Percentiles rank a stretch among this genome's conserved stretches.
These are phyloP conservation scores for Alligator mississippiensis DNA, from an alignment of 2,113 vertebrate genomes.

Conservation along the genomic window DNA sequence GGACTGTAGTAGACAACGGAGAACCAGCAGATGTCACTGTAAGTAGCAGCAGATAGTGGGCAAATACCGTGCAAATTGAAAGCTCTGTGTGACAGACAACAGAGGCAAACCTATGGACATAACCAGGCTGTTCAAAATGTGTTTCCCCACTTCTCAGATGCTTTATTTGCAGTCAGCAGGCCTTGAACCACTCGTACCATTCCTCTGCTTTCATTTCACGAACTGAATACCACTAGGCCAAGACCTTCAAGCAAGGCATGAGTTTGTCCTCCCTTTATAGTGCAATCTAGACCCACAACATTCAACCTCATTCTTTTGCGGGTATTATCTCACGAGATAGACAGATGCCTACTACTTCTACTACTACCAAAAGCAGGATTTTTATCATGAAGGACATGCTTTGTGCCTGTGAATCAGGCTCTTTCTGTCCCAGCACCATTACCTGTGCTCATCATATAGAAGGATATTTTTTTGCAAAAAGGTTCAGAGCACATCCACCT, in stretches of 20 bases:
- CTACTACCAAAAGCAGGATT: neutral
- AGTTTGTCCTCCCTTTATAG: neutral
- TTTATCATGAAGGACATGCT: neutral
- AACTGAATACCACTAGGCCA: neutral
- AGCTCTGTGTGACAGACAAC: neutral
- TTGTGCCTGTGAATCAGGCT: neutral
- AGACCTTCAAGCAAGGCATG: neutral
- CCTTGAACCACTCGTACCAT: neutral
- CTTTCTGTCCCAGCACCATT: neutral
- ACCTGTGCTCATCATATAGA: neutral
- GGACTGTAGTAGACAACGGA: neutral
- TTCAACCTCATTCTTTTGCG: neutral
- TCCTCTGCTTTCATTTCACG: neutral
- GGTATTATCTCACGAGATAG: no score
- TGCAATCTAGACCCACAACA: neutral
- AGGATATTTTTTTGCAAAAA: neutral
- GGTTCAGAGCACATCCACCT: neutral
- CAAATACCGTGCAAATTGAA: neutral
- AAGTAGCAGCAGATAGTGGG: neutral
- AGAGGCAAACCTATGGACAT: neutral
- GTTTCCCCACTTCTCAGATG: neutral
- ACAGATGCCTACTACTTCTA: neutral
- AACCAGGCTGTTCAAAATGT: no score
- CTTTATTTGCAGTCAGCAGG: neutral
- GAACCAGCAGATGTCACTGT: slow-evolving; percentile 17